A percentile compares a stretch with the other conserved stretches of the same genome.
Conservation (phyloP, 2,113 vertebrate genomes). For the Lathamus discolor region DNA sequence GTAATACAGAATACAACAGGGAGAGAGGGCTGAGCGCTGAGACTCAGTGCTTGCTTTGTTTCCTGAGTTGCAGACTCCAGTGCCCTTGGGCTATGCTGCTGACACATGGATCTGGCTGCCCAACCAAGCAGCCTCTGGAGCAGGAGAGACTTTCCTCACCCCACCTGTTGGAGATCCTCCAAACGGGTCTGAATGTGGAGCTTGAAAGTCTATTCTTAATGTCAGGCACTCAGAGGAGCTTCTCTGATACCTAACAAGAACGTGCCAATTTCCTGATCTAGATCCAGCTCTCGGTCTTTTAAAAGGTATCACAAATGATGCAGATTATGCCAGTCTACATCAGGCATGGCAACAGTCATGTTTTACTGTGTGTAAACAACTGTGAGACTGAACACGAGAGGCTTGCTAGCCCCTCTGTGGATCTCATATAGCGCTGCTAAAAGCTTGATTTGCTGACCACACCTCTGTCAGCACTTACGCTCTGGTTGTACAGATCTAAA, state of each 20-base stretch:
- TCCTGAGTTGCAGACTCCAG: accelerated
- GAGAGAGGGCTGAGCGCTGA: neutral
- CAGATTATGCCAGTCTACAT: neutral
- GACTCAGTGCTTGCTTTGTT: neutral
- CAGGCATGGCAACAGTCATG: neutral
- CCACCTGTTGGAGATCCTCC: neutral
- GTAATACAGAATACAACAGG: neutral
- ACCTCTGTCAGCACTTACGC: neutral
- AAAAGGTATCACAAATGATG: neutral
- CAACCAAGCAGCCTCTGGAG: neutral
- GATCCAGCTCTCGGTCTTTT: neutral
- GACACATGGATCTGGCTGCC: neutral
- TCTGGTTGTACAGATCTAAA: neutral
- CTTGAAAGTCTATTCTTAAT: neutral
- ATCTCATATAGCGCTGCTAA: neutral
- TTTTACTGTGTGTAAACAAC: neutral
- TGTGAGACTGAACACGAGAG: neutral
- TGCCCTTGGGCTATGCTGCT: neutral
- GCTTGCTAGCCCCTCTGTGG: neutral
- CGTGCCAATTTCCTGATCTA: neutral
- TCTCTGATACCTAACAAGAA: neutral
- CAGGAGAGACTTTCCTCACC: neutral
- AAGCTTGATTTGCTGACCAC: neutral
- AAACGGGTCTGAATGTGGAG: neutral
- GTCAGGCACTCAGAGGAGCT: neutral